Evolutionary conservation across 1,140 invertebrate genomes (phyloP).

Genomic region (Ruditapes philippinarum): DNA sequence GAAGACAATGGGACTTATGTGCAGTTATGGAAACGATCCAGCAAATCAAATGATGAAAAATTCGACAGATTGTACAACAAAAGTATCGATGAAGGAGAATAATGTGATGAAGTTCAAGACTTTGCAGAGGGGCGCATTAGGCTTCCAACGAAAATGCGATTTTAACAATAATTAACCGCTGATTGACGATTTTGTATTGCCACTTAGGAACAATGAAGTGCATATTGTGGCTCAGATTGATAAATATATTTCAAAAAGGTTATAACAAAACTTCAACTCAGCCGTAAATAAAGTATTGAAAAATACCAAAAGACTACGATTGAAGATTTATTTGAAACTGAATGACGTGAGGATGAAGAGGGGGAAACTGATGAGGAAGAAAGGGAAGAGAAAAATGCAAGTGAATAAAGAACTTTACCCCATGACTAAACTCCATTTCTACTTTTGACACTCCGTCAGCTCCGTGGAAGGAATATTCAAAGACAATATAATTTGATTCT

Average conservation of each 20-base stretch:
- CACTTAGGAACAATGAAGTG: background rate
- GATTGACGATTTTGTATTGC: background rate
- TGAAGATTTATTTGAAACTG: background rate
- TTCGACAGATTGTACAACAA: constrained; percentile 17
- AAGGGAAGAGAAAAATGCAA: background rate
- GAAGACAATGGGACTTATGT: too few species aligned
- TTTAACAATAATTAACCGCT: background rate
- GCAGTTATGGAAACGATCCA: background rate
- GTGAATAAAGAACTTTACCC: background rate
- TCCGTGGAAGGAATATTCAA: constrained; percentile 34
- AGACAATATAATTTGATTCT: background rate
- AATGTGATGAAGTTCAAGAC: background rate
- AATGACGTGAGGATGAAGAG: too few species aligned
- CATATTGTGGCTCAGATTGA: background rate
- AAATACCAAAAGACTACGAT: background rate
- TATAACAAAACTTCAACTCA: too few species aligned
- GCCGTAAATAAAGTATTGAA: too few species aligned
- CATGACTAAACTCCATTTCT: background rate
- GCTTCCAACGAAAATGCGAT: background rate
- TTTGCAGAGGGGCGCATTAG: background rate
- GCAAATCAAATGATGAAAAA: background rate
- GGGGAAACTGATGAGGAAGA: background rate
- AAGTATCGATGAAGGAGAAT: background rate
- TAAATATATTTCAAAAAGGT: too few species aligned
- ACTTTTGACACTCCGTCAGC: background rate